A percentile compares a stretch with the other conserved stretches of the same genome.
Evolutionary conservation across 2,888 invertebrate species (phyloP).

Genomic region (Agonopterix arenella): DNA sequence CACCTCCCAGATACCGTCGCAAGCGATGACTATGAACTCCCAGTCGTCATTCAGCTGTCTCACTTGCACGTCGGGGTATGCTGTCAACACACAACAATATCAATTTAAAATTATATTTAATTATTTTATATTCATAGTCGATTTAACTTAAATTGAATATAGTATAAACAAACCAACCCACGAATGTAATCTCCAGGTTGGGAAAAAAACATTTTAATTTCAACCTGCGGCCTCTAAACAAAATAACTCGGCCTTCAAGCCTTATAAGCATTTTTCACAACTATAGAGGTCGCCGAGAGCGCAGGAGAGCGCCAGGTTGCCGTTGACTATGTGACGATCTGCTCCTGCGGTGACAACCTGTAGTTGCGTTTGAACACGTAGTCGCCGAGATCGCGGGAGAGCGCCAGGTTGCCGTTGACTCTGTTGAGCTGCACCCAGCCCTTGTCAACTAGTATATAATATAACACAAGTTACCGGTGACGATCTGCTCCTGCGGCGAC

Average conservation of each 20-base stretch:
- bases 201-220: too few species aligned
- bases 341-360: slow-evolving; percentile 90
- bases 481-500: slow-evolving; percentile 95
- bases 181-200: too few species aligned
- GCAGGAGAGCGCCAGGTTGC: slow-evolving; percentile 95
- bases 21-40: slow-evolving; percentile 97
- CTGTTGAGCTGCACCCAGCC: slow-evolving; percentile 98
- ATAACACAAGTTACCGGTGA: slow-evolving; percentile 83
- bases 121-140: too few species aligned
- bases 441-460: slow-evolving; percentile 82
- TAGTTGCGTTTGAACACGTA: slow-evolving; percentile 97
- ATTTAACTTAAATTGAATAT: too few species aligned
- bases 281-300: slow-evolving; percentile 88
- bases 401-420: slow-evolving; percentile 98
- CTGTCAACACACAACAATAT: slow-evolving; percentile 62
- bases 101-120: too few species aligned
- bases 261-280: too few species aligned
- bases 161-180: too few species aligned
- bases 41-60: slow-evolving; percentile 90
- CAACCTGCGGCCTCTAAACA: too few species aligned
- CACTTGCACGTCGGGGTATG: slow-evolving; percentile 93
- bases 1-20: slow-evolving; percentile 99
- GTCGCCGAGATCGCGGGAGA: slow-evolving; percentile 97
- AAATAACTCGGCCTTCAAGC: too few species aligned
- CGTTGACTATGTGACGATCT: slow-evolving; percentile 99